These are phyloP conservation scores for Desmophyllum pertusum DNA, from an alignment of 92 coral and sea anemone species.

Conservation along the genomic window DNA sequence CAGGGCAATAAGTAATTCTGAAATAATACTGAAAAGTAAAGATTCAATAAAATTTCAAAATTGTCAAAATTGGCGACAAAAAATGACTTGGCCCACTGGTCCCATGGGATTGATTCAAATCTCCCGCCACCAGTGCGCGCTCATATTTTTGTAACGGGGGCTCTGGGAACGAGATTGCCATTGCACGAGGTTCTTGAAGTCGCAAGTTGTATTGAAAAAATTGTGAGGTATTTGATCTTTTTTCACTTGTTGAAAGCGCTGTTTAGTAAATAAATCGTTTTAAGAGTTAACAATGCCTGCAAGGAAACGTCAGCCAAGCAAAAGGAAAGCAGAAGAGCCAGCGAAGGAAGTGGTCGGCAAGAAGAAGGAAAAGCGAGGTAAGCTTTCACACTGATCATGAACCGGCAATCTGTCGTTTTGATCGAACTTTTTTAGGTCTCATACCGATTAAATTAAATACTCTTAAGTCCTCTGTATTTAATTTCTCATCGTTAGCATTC, in stretches of 20 bases:
- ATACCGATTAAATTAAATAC: background rate
- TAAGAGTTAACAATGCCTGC: constrained; percentile 62
- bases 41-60: background rate
- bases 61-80: background rate
- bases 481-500: background rate
- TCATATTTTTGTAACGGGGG: background rate
- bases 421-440: background rate
- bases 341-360: constrained; percentile 47
- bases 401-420: background rate
- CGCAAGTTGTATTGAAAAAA: background rate
- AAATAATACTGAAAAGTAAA: too few relatives aligned
- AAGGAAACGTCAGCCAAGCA: constrained; percentile 77
- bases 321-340: constrained; percentile 67
- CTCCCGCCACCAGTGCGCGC: constrained; percentile 45
- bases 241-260: background rate
- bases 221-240: background rate
- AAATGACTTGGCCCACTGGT: background rate
- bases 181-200: constrained; percentile 21
- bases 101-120: constrained; percentile 20
- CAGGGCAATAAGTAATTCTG: background rate
- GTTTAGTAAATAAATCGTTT: background rate
- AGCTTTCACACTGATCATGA: background rate
- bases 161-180: too few relatives aligned
- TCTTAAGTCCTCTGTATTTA: background rate
- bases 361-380: constrained; percentile 67